Conservation (phyloP, 2,888 invertebrate species). For the Exephanes ischioxanthus region DNA sequence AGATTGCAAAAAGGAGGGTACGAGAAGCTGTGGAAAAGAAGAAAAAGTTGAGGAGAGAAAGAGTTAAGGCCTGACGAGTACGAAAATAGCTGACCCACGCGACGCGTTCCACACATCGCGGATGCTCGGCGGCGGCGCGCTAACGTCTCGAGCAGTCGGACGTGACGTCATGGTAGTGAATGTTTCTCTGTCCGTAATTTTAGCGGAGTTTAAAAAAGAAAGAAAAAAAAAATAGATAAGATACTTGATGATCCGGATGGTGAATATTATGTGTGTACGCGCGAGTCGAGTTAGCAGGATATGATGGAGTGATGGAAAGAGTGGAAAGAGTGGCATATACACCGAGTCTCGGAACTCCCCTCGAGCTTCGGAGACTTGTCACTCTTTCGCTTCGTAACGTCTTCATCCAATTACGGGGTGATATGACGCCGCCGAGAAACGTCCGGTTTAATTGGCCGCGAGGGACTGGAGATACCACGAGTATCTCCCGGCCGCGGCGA, state of each 20-base stretch:
- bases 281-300: constrained; percentile 40
- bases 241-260: constrained; percentile 16
- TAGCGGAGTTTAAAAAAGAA: constrained; percentile 6
- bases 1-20: constrained; percentile 51
- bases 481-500: neutral
- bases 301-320: constrained; percentile 40
- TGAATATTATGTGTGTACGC: constrained; percentile 32
- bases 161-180: constrained; percentile 60
- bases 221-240: neutral
- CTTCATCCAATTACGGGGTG: constrained; percentile 77
- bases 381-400: constrained; percentile 68
- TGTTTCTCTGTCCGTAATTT: neutral
- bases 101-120: constrained; percentile 54
- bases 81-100: constrained; percentile 69
- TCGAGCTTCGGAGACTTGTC: constrained; percentile 55
- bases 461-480: constrained; percentile 46
- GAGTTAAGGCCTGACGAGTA: constrained; percentile 38
- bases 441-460: constrained; percentile 75
- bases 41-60: constrained; percentile 7
- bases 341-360: neutral
- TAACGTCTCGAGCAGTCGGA: constrained; percentile 56
- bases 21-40: neutral
- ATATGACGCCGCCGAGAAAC: constrained; percentile 68
- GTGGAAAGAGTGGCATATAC: constrained; percentile 3
- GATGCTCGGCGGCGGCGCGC: constrained; percentile 34